phyloP scores from a whole-genome alignment of 2,797 vertebrate genomes.

The Acanthiza pusilla region DNA sequence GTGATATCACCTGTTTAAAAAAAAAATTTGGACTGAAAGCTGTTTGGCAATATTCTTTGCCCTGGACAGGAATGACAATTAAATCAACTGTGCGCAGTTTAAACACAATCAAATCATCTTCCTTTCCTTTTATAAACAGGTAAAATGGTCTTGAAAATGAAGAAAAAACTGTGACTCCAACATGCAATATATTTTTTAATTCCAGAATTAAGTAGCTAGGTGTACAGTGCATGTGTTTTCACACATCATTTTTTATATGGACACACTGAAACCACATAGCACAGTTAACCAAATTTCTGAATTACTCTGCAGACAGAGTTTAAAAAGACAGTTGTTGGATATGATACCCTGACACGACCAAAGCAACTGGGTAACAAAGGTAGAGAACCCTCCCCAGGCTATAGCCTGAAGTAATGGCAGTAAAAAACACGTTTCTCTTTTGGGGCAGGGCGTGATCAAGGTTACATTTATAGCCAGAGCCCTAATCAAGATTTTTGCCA shows the following conservation, averaged over 20 bases:
- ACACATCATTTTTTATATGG: not conserved
- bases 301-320: not conserved
- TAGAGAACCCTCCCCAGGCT: not conserved
- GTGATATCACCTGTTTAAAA: not conserved
- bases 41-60: not conserved
- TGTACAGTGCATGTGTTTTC: fast-evolving
- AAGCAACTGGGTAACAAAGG: not conserved
- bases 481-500: not conserved
- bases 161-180: not conserved
- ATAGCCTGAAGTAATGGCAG: not conserved
- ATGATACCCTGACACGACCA: not conserved
- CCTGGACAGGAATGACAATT: not conserved
- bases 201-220: not conserved
- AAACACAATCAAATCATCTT: not conserved
- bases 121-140: not conserved
- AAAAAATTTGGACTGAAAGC: not conserved
- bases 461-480: not conserved
- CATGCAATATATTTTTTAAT: not conserved
- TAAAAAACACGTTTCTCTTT: not conserved
- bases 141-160: not conserved
- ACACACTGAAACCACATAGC: not conserved
- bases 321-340: not conserved
- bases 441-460: not conserved
- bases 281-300: not conserved
- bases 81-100: not conserved